Evolutionary conservation across 2,113 vertebrate species (phyloP), one percentile per base, ranked within the genome.

Genomic region (Hippocampus zosterae): DNA sequence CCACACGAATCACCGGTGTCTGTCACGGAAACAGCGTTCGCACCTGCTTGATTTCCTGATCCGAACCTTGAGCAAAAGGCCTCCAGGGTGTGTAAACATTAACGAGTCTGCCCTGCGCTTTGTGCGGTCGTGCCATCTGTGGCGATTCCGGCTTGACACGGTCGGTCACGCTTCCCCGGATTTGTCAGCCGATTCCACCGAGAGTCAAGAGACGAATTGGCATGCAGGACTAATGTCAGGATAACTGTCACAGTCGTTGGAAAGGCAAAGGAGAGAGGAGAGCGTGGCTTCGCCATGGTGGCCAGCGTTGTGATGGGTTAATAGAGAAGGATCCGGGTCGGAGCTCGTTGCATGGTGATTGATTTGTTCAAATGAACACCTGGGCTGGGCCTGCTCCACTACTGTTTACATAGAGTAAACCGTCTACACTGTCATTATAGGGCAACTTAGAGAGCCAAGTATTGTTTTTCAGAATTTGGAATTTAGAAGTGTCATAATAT

Each of bases 51-150:
- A 74, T 55, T 55, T 46, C 29, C 63, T 15, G n/a, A 42, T 37
- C 48, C 50, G 8, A 53, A 53, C 18, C 50, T 6, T 21, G 21
- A 76, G 70, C 55, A 83, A 82, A 37, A 71, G 78, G 70, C 59
- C 59, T 74, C 71, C 63, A 2, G 63, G 73, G 70, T 81, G 75
- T 80, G 71, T 75, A 83, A 84, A 84, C 81, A 76, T 85, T 84
- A 82, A 85, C 74, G 59, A 86, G 68, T 53, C 53, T 5, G 27
- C 68, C 33, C 55, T 25, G 68, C 23, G 60, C 71, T 65, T 68
- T 56, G 64, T 52, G 67, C 37, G 56, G 70, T 73, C 67, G 46
- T 42, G 42, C 69, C 68, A 76, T 77, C 69, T 79, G 84, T 74
- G 69, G 79, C 62, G 68, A 69, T 83, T 69, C 48, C 66, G 65